A percentile compares a stretch with the other conserved stretches of the same genome.
phyloP scores from a whole-genome alignment of 2,113 vertebrate genomes.

The Rhea pennata region DNA sequence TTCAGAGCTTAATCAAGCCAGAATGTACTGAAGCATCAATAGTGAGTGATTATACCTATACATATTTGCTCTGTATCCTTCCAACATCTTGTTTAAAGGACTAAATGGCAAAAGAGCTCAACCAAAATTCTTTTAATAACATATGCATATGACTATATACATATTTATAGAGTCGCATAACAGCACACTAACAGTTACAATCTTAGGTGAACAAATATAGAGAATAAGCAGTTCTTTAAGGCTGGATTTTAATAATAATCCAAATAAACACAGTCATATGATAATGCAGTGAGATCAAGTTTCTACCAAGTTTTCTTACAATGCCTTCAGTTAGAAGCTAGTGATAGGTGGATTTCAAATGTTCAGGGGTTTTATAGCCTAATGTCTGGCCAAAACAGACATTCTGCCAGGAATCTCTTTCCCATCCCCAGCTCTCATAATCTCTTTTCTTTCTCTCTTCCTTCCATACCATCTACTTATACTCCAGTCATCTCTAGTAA shows the following conservation, averaged over 20 bases:
- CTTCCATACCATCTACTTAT: background rate
- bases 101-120: background rate
- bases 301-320: background rate
- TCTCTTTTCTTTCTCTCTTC: background rate
- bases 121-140: background rate
- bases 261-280: background rate
- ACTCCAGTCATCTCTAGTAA: background rate
- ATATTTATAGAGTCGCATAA: background rate
- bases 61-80: background rate
- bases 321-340: background rate
- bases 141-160: background rate
- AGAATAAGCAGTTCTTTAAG: background rate
- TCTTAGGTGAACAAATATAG: background rate
- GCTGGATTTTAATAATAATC: background rate
- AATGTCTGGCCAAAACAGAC: background rate
- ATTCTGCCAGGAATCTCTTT: background rate
- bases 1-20: background rate
- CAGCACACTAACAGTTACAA: background rate
- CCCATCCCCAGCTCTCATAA: rapidly evolving
- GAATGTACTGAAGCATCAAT: background rate
- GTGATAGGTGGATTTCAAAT: background rate
- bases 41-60: background rate
- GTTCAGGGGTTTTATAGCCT: background rate
- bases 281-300: background rate
- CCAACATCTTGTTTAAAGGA: background rate